Evolutionary conservation across 2,888 invertebrate genomes (phyloP).

Genomic region (Mesorhabditis sp.): DNA sequence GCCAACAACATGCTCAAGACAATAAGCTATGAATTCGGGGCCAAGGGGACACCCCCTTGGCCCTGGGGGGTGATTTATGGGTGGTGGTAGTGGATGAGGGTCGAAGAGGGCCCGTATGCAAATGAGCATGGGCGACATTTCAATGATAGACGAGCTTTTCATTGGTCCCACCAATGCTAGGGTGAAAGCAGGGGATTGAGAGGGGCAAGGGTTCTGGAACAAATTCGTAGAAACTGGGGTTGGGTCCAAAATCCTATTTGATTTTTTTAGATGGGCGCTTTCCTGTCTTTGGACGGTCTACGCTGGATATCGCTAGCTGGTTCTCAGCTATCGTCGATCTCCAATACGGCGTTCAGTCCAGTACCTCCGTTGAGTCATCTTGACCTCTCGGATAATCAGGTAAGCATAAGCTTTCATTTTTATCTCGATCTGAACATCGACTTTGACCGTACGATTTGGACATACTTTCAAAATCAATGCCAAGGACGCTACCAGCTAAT

Average conservation of each 20-base stretch:
- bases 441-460: not conserved
- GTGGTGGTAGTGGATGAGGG: no score
- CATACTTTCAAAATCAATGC: not conserved
- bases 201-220: not conserved
- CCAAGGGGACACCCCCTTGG: no score
- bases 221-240: not conserved
- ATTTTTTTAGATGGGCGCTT: conserved; percentile 27
- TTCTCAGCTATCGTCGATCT: conserved; percentile 24
- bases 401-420: conserved; percentile 7
- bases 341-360: conserved; percentile 30
- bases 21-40: no score
- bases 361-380: conserved; percentile 23
- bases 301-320: conserved; percentile 26
- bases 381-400: conserved; percentile 30
- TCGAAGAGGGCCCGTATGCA: no score
- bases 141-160: no score
- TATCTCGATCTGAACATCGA: conserved; percentile 15
- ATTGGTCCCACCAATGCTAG: no score
- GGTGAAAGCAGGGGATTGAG: no score
- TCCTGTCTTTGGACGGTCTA: conserved; percentile 30
- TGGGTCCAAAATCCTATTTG: not conserved
- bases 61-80: no score
- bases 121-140: no score
- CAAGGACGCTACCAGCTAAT: conserved; percentile 9
- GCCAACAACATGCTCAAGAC: no score